Conservation (phyloP, 2,888 invertebrate genomes). For the Eumacrocentrus americanus region DNA sequence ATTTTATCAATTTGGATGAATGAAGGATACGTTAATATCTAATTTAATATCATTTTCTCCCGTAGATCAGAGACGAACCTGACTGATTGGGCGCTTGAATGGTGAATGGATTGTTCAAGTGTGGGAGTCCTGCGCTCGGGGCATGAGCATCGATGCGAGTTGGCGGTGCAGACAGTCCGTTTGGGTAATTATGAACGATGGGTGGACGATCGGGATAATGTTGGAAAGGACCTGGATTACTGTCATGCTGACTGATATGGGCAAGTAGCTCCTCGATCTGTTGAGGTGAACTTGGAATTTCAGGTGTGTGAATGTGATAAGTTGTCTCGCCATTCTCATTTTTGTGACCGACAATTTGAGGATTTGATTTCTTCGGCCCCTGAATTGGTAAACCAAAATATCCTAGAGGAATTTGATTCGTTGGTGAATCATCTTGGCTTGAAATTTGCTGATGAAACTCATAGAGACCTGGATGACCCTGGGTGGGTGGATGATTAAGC, state of each 20-base stretch:
- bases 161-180: slow-evolving; percentile 37
- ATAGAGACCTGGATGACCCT: slow-evolving; percentile 50
- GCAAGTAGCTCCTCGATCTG: slow-evolving; percentile 58
- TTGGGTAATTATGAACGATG: slow-evolving; percentile 43
- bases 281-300: slow-evolving; percentile 52
- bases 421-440: slow-evolving; percentile 42
- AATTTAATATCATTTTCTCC: slow-evolving; percentile 7
- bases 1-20: neutral
- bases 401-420: slow-evolving; percentile 39
- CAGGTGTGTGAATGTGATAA: slow-evolving; percentile 55
- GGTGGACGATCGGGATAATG: slow-evolving; percentile 51
- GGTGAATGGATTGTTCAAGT: slow-evolving; percentile 56
- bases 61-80: slow-evolving; percentile 54
- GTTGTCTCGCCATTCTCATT: slow-evolving; percentile 56
- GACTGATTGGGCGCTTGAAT: slow-evolving; percentile 55
- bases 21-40: neutral
- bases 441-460: slow-evolving; percentile 52
- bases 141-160: slow-evolving; percentile 51
- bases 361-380: slow-evolving; percentile 51
- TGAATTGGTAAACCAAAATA: slow-evolving; percentile 48
- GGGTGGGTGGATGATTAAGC: slow-evolving; percentile 46
- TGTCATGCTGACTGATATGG: slow-evolving; percentile 57
- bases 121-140: slow-evolving; percentile 49
- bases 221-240: slow-evolving; percentile 53
- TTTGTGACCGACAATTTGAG: slow-evolving; percentile 53